Base-by-base conservation (phyloP, 2,888 invertebrate genomes). In the Pteria penguin region DNA sequence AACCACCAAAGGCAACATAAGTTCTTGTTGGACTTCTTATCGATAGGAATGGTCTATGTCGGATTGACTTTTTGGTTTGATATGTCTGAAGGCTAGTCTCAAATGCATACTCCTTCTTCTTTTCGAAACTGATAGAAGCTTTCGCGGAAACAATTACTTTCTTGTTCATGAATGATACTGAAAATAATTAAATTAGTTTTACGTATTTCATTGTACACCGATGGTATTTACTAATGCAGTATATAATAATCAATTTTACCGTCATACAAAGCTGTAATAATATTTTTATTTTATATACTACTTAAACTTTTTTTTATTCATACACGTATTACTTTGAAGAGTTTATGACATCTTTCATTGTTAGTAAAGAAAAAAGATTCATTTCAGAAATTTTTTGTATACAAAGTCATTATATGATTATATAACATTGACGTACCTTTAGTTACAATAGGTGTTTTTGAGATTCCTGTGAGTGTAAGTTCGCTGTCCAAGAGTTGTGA, bases 391-490 rank as follows among this genome's bases (percentile, higher is more conserved):
- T n/a, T n/a, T n/a, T n/a, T n/a, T n/a, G n/a, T n/a, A n/a, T n/a
- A n/a, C n/a, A n/a, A n/a, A n/a, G n/a, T n/a, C n/a, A n/a, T n/a
- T n/a, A 26, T n/a, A n/a, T n/a, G n/a, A n/a, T n/a, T n/a, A n/a
- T 36, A 1, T 36, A n/a, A 26, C 29, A 27, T 1, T 54, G 27
- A 81, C 78, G 77, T 81, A 89, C 88, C 55, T 82, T 82, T 80
- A 4, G 86, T 52, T 11, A 72, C 75, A 26, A 86, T 69, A 8
- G 87, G 83, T 22, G 84, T 26, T 8, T 66, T 72, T 11, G 73
- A 78, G 11, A 85, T 29, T 24, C 88, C 88, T n/a, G 26, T 45
- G 14, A 87, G 26, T 3, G 83, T 75, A 8, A 89, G 60, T 22
- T 84, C 84, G 11, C 79, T 68, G 29, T 84, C 81, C 5, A 85